Percentiles rank a stretch among this genome's conserved stretches.
phyloP scores from a whole-genome alignment of 2,888 invertebrate genomes.

The Agrotis segetum region DNA sequence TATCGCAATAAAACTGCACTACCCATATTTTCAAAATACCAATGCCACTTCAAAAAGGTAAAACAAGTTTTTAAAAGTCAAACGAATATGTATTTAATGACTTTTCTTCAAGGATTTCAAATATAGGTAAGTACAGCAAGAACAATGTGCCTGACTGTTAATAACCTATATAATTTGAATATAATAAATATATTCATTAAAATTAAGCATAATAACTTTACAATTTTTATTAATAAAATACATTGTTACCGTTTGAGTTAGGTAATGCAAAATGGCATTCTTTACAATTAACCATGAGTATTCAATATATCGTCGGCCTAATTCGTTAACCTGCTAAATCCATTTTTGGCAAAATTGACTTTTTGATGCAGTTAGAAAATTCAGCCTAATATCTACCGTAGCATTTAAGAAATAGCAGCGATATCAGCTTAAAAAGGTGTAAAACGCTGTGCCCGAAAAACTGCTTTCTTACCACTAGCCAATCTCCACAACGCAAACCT shows the following conservation, averaged over 20 bases:
- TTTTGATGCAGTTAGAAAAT: too few relatives aligned
- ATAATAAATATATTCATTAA: background rate
- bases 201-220: background rate
- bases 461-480: too few relatives aligned
- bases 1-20: conserved; percentile 24
- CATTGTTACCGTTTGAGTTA: background rate
- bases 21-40: conserved; percentile 41
- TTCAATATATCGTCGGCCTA: too few relatives aligned
- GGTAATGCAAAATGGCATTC: background rate
- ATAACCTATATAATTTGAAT: too few relatives aligned
- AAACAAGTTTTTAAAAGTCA: conserved; percentile 36
- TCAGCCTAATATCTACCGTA: too few relatives aligned
- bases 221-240: background rate
- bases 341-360: too few relatives aligned
- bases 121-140: background rate
- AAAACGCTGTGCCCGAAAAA: too few relatives aligned
- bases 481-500: too few relatives aligned
- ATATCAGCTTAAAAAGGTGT: too few relatives aligned
- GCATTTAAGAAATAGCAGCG: too few relatives aligned
- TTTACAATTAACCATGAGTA: background rate
- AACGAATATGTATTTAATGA: conserved; percentile 3
- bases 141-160: background rate
- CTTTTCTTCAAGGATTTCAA: conserved; percentile 32
- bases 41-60: conserved; percentile 25
- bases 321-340: too few relatives aligned